Evolutionary conservation across 2,888 invertebrate species (phyloP).

Genomic region (Hermodice carunculata): DNA sequence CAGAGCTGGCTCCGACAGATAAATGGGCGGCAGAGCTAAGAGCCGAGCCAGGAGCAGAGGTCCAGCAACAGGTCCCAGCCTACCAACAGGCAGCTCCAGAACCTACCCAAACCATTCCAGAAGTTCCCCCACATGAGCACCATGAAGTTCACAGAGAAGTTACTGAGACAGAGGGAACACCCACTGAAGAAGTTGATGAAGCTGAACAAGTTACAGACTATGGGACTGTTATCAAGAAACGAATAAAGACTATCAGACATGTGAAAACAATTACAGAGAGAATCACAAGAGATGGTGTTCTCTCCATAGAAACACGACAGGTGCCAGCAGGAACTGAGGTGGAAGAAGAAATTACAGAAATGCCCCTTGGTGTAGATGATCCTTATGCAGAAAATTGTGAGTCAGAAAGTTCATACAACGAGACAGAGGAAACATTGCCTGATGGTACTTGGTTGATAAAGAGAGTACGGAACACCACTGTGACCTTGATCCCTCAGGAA

Average conservation of each 20-base stretch:
- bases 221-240: constrained; percentile 18
- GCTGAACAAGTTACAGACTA: constrained; percentile 1
- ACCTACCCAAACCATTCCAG: too few relatives aligned
- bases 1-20: too few relatives aligned
- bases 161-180: too few relatives aligned
- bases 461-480: constrained; percentile 13
- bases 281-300: constrained; percentile 6
- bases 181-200: neutral
- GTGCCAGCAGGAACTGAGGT: constrained; percentile 22
- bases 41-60: too few relatives aligned
- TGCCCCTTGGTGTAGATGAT: constrained; percentile 16
- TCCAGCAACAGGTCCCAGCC: too few relatives aligned
- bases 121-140: too few relatives aligned
- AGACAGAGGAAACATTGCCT: constrained; percentile 46
- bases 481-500: neutral
- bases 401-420: constrained; percentile 33
- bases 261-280: constrained; percentile 11
- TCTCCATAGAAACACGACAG: constrained; percentile 3
- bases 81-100: too few relatives aligned
- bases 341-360: constrained; percentile 20
- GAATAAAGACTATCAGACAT: constrained; percentile 11
- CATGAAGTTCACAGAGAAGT: too few relatives aligned
- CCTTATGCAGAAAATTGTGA: constrained; percentile 6
- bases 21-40: too few relatives aligned
- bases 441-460: constrained; percentile 53